Conservation (phyloP, 2,113 vertebrate genomes). For the Pholis gunnellus region DNA sequence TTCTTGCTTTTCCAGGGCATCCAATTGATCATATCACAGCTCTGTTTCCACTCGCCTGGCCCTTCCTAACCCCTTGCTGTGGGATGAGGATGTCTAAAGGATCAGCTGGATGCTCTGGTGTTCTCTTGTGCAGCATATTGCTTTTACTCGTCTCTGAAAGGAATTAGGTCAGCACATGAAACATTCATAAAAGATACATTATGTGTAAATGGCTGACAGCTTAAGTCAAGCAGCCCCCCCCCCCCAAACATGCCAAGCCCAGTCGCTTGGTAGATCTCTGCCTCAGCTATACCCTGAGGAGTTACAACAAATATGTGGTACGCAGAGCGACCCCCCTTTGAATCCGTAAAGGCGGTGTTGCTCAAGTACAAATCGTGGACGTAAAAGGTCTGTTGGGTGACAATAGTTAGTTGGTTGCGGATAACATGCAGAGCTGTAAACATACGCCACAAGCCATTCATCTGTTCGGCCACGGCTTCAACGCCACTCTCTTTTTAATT, state of each 20-base stretch:
- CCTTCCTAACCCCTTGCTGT: constrained; percentile 8
- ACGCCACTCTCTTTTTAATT: neutral
- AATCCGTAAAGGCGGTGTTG: neutral
- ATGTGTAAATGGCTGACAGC: constrained; percentile 73
- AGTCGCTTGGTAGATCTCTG: constrained; percentile 53
- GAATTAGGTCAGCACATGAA: constrained; percentile 80
- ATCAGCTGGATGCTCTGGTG: constrained; percentile 64
- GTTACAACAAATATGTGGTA: constrained; percentile 5
- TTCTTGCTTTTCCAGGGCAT: constrained; percentile 15
- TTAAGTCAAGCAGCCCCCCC: constrained; percentile 61
- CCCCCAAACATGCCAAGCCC: constrained; percentile 23
- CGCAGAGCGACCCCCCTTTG: neutral
- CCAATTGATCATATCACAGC: constrained; percentile 37
- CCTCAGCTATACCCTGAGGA: neutral
- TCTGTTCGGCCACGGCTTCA: constrained; percentile 7
- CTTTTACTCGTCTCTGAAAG: constrained; percentile 61
- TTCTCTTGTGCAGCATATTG: constrained; percentile 68
- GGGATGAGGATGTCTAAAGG: constrained; percentile 43
- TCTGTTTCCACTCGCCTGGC: constrained; percentile 14
- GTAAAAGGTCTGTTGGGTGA: constrained; percentile 11
- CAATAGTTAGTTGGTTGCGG: constrained; percentile 14
- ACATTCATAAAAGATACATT: constrained; percentile 79
- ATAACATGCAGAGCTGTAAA: neutral
- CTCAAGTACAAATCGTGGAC: constrained; percentile 15
- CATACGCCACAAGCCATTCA: neutral